Percentiles rank a stretch among this genome's conserved stretches.
These are phyloP conservation scores for Varanus komodoensis DNA, from an alignment of 2,113 vertebrate genomes.

Conservation along the genomic window DNA sequence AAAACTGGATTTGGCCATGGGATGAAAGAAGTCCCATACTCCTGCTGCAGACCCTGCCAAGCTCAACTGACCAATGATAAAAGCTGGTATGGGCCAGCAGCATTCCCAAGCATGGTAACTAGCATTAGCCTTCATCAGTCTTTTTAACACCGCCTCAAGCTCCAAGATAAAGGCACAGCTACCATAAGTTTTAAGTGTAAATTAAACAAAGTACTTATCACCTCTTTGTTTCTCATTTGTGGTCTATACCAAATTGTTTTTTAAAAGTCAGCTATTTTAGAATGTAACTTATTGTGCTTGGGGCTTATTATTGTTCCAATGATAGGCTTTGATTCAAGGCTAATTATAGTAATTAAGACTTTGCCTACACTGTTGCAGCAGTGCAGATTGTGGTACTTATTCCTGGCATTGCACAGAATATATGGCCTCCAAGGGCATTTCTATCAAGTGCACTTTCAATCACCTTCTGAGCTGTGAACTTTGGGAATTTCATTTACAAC, in stretches of 20 bases:
- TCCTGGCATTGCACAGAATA: slow-evolving; percentile 41
- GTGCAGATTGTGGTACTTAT: slow-evolving; percentile 39
- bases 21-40: too few species aligned
- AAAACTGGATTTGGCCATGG: too few species aligned
- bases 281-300: neutral
- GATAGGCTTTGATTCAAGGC: slow-evolving; percentile 29
- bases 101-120: neutral
- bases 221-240: slow-evolving; percentile 20
- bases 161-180: neutral
- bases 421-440: slow-evolving; percentile 44
- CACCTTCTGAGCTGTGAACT: slow-evolving; percentile 47
- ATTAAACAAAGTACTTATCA: neutral
- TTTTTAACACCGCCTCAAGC: neutral
- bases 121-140: neutral
- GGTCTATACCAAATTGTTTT: neutral
- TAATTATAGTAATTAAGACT: slow-evolving; percentile 40
- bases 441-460: slow-evolving; percentile 24
- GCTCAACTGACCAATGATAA: neutral
- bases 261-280: slow-evolving; percentile 21
- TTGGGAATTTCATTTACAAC: slow-evolving; percentile 13
- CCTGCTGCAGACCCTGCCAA: too few species aligned
- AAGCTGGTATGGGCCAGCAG: too few species aligned
- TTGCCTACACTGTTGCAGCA: slow-evolving; percentile 1
- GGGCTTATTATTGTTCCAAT: neutral
- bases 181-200: neutral